Evolutionary conservation across 2,888 invertebrate genomes (phyloP).

Genomic region (Acleris emargana): DNA sequence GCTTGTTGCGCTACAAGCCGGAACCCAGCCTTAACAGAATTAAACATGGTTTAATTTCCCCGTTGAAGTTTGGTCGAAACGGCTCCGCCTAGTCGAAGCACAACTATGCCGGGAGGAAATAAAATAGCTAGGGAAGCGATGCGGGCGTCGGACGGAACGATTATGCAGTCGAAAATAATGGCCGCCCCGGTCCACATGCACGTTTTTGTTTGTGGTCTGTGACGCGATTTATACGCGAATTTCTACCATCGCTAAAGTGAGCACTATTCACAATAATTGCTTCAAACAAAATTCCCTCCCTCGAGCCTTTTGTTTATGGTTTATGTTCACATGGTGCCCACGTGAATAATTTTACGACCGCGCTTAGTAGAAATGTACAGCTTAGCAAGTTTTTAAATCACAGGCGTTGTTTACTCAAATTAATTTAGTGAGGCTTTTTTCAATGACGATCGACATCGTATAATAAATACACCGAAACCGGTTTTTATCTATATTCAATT

Average conservation of each 20-base stretch:
- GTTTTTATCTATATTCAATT: neutral
- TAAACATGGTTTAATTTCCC: slow-evolving; percentile 82
- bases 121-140: slow-evolving; percentile 82
- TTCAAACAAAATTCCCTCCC: slow-evolving; percentile 75
- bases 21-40: slow-evolving; percentile 81
- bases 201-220: slow-evolving; percentile 84
- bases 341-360: no score
- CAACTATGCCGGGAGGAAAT: slow-evolving; percentile 80
- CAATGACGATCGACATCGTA: neutral
- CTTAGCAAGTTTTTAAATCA: no score
- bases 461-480: neutral
- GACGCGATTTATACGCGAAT: slow-evolving; percentile 83
- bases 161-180: slow-evolving; percentile 84
- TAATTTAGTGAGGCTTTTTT: no score
- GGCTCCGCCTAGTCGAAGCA: slow-evolving; percentile 78
- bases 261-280: slow-evolving; percentile 82
- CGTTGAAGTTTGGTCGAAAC: slow-evolving; percentile 66
- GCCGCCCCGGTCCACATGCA: slow-evolving; percentile 82
- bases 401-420: no score
- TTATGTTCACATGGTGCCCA: slow-evolving; percentile 40
- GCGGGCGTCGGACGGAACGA: slow-evolving; percentile 83
- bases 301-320: slow-evolving; percentile 65
- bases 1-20: slow-evolving; percentile 68
- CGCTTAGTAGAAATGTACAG: no score
- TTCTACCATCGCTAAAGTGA: slow-evolving; percentile 81